Evolutionary conservation across 2,797 vertebrate species (phyloP), one percentile per base, ranked within the genome.

Genomic region (Falco columbarius): DNA sequence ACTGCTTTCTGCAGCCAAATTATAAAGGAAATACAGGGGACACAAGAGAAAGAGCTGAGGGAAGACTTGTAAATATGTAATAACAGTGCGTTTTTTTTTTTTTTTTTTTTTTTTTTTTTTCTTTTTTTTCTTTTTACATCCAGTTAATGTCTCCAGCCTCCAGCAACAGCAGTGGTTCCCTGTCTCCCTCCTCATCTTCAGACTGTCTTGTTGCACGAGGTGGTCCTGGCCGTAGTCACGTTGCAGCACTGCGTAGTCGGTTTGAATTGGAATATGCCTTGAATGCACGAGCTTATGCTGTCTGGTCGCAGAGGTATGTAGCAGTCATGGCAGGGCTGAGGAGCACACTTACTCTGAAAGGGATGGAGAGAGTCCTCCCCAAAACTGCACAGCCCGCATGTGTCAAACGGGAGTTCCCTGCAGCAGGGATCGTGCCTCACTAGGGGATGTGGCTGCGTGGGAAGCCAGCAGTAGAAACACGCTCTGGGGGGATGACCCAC

Each of bases 91-190:
- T n/a, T n/a, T n/a, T n/a, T n/a, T n/a, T n/a, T n/a, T 18, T 24
- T 91, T 47, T 3, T 13, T 36, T 34, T 14, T 40, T 29, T 11
- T 49, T 54, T 30, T 61, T 18, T 19, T 24, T 91, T 47, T 2
- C 10, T n/a, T 14, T 14, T 24, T 92, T 49, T 3, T 13, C 30
- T 29, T 14, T 68, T 56, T 6, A 0, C 54, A 77, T 47, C 9
- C 97, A 99, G 99, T 68, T 99, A 76, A 99, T 99, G 99, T 99
- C 99, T 86, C 99, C 99, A 20, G 98, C 98, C 68, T 99, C 99
- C 73, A 99, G 99, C 97, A 99, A 99, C 97, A 99, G 99, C 98
- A 99, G 99, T 0, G 99, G 99, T 14, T 99, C 99, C 46, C 98
- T 99, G 82, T 99, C 99, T 0, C 99, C 99, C 29, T 99, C 99